phyloP scores from a whole-genome alignment of 2,888 invertebrate genomes.

The Callyntrura guangdongensis region DNA sequence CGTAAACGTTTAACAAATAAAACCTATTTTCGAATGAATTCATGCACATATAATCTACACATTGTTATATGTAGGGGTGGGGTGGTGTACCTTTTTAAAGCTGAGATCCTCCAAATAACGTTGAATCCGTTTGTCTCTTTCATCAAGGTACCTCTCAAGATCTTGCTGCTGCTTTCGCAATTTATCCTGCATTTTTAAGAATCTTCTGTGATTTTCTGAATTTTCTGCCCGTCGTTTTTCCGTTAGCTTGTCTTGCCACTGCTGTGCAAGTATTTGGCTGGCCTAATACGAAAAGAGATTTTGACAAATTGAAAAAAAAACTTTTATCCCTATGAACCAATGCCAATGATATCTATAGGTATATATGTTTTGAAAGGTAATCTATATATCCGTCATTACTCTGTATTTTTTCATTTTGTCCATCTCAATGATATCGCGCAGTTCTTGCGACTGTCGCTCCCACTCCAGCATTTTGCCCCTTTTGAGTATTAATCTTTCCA shows the following conservation, averaged over 20 bases:
- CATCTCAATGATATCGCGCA: conserved; percentile 80
- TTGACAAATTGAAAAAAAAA: not conserved
- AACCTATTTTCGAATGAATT: not conserved
- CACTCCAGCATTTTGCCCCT: conserved; percentile 83
- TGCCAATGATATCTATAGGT: too few species aligned
- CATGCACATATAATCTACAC: too few species aligned
- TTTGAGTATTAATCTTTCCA: conserved; percentile 83
- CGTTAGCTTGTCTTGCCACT: conserved; percentile 85
- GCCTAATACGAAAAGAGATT: conserved; percentile 78
- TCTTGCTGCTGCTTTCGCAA: conserved; percentile 85
- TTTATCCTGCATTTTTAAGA: conserved; percentile 85
- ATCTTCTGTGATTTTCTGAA: conserved; percentile 84
- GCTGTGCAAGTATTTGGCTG: conserved; percentile 84
- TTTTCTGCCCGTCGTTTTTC: conserved; percentile 85
- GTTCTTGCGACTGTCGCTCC: conserved; percentile 82
- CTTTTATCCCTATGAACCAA: too few species aligned
- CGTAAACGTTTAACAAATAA: too few species aligned
- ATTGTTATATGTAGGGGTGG: too few species aligned
- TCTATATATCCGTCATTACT: conserved; percentile 65
- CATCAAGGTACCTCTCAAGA: conserved; percentile 85
- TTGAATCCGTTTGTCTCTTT: conserved; percentile 85
- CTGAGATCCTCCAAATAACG: conserved; percentile 85
- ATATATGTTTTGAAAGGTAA: not conserved
- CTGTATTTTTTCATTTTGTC: conserved; percentile 79
- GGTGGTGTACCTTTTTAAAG: conserved; percentile 84